Evolutionary conservation across 2,888 invertebrate species (phyloP).

Genomic region (Nomada lathburiana): DNA sequence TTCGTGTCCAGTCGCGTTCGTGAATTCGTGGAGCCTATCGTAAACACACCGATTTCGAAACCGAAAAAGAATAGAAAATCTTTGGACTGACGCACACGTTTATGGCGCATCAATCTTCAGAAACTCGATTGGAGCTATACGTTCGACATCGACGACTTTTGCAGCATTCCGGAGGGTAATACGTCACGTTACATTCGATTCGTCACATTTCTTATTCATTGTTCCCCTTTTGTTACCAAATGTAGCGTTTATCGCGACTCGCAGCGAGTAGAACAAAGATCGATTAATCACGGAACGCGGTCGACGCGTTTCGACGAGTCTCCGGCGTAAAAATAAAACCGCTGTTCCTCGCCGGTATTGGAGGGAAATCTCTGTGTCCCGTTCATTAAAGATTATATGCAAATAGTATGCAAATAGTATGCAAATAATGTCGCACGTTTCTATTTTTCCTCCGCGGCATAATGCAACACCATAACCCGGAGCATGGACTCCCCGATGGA

Average conservation of each 20-base stretch:
- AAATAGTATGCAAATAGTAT: conserved; percentile 51
- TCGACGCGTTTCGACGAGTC: conserved; percentile 11
- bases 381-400: conserved; percentile 57
- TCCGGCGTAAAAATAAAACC: not conserved
- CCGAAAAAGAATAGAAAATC: too few relatives aligned
- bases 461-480: conserved; percentile 35
- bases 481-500: conserved; percentile 25
- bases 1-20: too few relatives aligned
- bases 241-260: too few relatives aligned
- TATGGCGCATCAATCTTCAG: not conserved
- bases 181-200: not conserved
- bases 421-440: conserved; percentile 51
- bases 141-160: not conserved
- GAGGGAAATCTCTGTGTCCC: conserved; percentile 24
- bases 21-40: too few relatives aligned
- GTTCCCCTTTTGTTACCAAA: not conserved
- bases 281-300: not conserved
- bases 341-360: conserved; percentile 20
- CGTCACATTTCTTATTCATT: conserved; percentile 1
- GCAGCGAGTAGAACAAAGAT: not conserved
- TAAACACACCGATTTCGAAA: too few relatives aligned
- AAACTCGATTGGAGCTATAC: not conserved
- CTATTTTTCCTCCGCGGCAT: conserved; percentile 43
- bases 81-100: not conserved
- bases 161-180: not conserved